phyloP scores from a whole-genome alignment of 2,113 vertebrate genomes.

The Apodemus speciosus region DNA sequence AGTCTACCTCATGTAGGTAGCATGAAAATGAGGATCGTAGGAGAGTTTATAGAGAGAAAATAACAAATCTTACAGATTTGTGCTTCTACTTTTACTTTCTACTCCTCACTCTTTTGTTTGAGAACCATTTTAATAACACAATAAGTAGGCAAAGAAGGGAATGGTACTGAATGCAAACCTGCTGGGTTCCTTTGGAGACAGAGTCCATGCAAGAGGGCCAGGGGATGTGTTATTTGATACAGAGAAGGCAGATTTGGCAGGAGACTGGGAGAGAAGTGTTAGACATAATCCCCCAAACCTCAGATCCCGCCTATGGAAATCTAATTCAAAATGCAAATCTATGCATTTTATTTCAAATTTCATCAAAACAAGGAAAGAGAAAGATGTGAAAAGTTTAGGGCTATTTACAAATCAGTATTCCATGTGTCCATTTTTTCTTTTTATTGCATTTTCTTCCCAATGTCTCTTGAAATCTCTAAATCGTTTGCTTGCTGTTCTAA shows the following conservation, averaged over 20 bases:
- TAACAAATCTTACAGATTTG: neutral
- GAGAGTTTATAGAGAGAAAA: neutral
- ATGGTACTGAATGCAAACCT: neutral
- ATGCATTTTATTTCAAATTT: conserved; percentile 33
- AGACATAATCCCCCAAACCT: neutral
- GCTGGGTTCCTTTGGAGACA: neutral
- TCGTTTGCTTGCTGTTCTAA: conserved; percentile 9
- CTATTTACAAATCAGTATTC: conserved; percentile 41
- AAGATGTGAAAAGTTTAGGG: neutral
- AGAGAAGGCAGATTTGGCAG: neutral
- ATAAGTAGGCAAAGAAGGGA: neutral
- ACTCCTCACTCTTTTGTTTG: neutral
- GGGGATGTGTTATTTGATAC: neutral
- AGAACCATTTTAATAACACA: neutral
- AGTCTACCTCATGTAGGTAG: neutral
- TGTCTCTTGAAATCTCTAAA: conserved; percentile 34
- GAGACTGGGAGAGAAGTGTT: neutral
- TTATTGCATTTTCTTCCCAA: neutral
- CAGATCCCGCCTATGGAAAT: neutral
- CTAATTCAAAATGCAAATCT: conserved; percentile 2
- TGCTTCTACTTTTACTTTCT: neutral
- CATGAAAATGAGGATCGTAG: neutral
- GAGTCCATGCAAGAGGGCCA: neutral
- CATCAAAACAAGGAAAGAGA: neutral
- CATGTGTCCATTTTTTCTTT: neutral